Evolutionary conservation across 1,140 invertebrate genomes (phyloP), one percentile per base, ranked within the genome.

Genomic region (Papilio dardanus): DNA sequence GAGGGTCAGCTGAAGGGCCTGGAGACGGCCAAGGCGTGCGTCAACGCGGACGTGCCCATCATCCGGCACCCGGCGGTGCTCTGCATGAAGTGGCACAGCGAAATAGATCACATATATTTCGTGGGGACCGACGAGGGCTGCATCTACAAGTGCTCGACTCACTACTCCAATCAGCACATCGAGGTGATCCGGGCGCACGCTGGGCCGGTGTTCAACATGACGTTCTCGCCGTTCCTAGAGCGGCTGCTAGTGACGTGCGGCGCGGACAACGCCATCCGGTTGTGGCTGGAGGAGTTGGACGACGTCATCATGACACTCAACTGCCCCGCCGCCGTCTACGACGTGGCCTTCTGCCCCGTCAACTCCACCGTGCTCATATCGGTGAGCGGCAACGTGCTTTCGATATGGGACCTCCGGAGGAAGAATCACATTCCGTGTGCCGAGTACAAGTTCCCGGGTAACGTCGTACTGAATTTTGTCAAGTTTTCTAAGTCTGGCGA

Each of bases 111-210:
- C 74, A 89, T 97, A 30, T 98, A 97, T 88, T 95, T 97, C 16
- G 95, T 98, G 0, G 97, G 97, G 0, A 97, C 97, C 0, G 96
- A 97, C 74, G 97, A 98, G 83, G 98, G 98, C 1, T 96, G 95
- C 79, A 94, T 98, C 19, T 96, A 97, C 87, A 96, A 95, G 71
- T 97, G 96, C 83, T 97, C 96, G 0, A 95, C 92, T 2, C 95
- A 95, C 79, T 94, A 95, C 82, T 85, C 95, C 5, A 94, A 95
- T 79, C 95, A 96, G 78, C 95, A 96, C 75, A 95, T 97, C 31
- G 95, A 95, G 35, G 95, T 96, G 0, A 96, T 96, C 74, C 89
- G 95, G 69, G 97, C 97, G 0, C 98, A 99, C 84, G 94, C 97
- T 33, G 97, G 97, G 12, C 95, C 96, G 0, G 95, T 98, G 0